These are phyloP conservation scores for Isaurus tuberculatus DNA, from an alignment of 92 coral and sea anemone genomes.

Conservation along the genomic window DNA sequence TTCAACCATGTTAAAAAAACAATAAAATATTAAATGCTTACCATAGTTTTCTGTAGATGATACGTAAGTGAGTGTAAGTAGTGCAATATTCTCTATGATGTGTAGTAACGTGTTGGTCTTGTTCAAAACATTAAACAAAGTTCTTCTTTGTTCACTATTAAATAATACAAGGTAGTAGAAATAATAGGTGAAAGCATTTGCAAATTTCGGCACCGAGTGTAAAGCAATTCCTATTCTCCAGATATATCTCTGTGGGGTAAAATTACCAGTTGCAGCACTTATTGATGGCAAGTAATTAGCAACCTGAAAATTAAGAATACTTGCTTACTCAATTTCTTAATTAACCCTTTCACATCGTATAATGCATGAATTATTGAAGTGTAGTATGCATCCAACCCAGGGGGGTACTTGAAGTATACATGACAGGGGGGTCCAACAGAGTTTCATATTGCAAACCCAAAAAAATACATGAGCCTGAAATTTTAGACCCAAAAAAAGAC, in stretches of 20 bases:
- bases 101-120: constrained; percentile 58
- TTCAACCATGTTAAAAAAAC: too few relatives aligned
- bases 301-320: constrained; percentile 49
- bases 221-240: constrained; percentile 87
- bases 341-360: too few relatives aligned
- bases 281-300: constrained; percentile 67
- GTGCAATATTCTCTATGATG: constrained; percentile 81
- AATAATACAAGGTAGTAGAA: constrained; percentile 62
- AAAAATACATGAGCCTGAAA: too few relatives aligned
- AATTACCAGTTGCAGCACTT: constrained; percentile 69
- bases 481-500: too few relatives aligned
- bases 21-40: constrained; percentile 42
- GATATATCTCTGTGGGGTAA: constrained; percentile 65
- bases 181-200: constrained; percentile 54
- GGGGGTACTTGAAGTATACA: too few relatives aligned
- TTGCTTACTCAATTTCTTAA: too few relatives aligned
- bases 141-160: constrained; percentile 43
- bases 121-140: constrained; percentile 68
- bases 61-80: constrained; percentile 79
- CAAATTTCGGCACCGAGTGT: constrained; percentile 79
- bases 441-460: too few relatives aligned
- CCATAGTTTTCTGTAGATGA: constrained; percentile 93
- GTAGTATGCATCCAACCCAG: too few relatives aligned
- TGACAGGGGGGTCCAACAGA: too few relatives aligned
- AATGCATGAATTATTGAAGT: too few relatives aligned